Base-by-base conservation (phyloP, 2,888 invertebrate genomes). In the Gryllus longicercus region DNA sequence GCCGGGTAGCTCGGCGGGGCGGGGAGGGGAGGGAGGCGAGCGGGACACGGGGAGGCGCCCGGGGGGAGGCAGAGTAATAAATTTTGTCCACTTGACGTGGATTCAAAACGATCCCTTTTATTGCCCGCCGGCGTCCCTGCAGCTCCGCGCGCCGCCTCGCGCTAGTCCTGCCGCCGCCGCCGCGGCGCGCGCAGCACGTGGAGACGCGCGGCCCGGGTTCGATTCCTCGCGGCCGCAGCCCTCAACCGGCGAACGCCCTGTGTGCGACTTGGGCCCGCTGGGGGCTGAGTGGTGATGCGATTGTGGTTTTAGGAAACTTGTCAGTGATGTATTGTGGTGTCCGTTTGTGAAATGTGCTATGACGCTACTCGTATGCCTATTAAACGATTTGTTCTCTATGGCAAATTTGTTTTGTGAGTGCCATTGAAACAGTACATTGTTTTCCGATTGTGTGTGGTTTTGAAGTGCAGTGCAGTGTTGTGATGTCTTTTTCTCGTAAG, bases 51-150 rank as follows among this genome's bases (percentile, higher is more conserved):
- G 82, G 84, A 83, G 83, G 82, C 74, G 79, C 83, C 85, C 84
- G 85, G 85, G 85, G 85, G 85, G 85, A 83, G 84, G 84, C 82
- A 84, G 83, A 85, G 86, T 86, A 86, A 89, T 90, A 89, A 89
- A 89, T 90, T 89, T 89, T 87, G 87, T 86, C 86, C 86, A 87
- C 86, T 87, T 88, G 88, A 88, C 88, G 88, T 88, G 87, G 88
- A 88, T 88, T 88, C 88, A 87, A 86, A 87, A 87, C 87, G 87
- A 89, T 88, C 88, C 88, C 87, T 75, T 88, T 88, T 88, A 88
- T 88, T 87, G 86, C 86, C 85, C 85, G 85, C 86, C 86, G 85
- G 85, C 86, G 81, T 83, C 84, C 85, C 63, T 63, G 63, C 16
- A n/a, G 85, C 86, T 86, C 86, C 84, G 83, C 83, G 82, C 83